Evolutionary conservation across 2,888 invertebrate genomes (phyloP), one percentile per base, ranked within the genome.

Genomic region (Drosophila rubida): DNA sequence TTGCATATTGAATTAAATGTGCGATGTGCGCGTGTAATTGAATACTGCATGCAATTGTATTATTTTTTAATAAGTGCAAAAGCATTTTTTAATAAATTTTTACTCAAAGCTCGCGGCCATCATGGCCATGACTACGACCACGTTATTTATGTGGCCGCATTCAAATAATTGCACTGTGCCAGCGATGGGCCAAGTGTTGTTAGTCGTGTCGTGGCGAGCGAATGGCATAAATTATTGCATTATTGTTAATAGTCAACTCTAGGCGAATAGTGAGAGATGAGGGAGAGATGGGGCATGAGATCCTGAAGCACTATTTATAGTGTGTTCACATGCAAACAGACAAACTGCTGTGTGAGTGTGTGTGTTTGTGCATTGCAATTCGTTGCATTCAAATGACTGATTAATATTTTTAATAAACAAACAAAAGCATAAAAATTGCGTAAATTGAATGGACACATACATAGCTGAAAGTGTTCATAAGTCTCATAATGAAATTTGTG

Each of bases 311-410:
- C 65, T 55, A 59, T 75, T 57, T 68, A 72, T 51, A 49, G 50
- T 66, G 30, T 49, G 35, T 42, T 32, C 30, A 32, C 22, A 48
- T 6, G 27, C 6, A 49, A 7, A 68, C 44, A 49, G 13, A 51
- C 25, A 11, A 8, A 6, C 23, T 11, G 22, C 13, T 32, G 32
- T 14, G 44, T 57, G n/a, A n/a, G n/a, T n/a, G n/a, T n/a, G n/a
- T n/a, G n/a, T n/a, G n/a, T n/a, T n/a, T n/a, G 57, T 27, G 37
- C 35, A 71, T 46, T 57, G 88, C 88, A 90, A 83, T 81, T 85
- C 83, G 81, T 85, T 89, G 89, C 89, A 89, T 86, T 87, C 75
- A 89, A 88, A 89, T 84, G 89, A 90, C 90, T 90, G 90, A 90
- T 89, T 88, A 85, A 89, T 81, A 89, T 84, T 84, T 86, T 78